Percentiles rank a stretch among this genome's conserved stretches.
phyloP scores from a whole-genome alignment of 2,113 vertebrate species.

The Pygoscelis adeliae region DNA sequence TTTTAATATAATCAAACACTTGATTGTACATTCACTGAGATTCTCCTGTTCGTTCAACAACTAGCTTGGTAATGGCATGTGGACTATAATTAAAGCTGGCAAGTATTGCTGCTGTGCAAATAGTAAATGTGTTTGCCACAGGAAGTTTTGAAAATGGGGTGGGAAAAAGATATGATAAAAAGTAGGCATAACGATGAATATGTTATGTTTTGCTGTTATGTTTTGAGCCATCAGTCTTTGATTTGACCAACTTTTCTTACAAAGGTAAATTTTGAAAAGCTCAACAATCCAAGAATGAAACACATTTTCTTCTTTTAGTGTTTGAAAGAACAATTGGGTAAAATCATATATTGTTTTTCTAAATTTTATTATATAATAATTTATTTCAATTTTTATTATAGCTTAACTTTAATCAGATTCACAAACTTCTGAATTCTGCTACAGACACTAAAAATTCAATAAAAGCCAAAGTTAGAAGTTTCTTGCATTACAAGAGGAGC shows the following conservation, averaged over 20 bases:
- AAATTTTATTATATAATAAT: background rate
- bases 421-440: background rate
- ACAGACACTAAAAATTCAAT: background rate
- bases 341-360: background rate
- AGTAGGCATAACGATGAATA: background rate
- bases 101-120: background rate
- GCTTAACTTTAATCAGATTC: background rate
- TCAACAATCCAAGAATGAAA: background rate
- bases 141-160: background rate
- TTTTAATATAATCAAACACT: background rate
- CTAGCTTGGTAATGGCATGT: background rate
- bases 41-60: background rate
- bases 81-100: background rate
- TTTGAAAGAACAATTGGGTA: background rate
- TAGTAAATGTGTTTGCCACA: background rate
- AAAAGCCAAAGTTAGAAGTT: background rate
- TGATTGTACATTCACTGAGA: background rate
- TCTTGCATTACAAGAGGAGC: background rate
- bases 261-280: background rate
- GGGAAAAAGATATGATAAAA: background rate
- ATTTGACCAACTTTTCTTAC: background rate
- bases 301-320: background rate
- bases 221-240: background rate
- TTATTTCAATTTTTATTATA: background rate
- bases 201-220: background rate